Evolutionary conservation across 2,113 vertebrate species (phyloP).

Genomic region (Chaetodon trifascialis): DNA sequence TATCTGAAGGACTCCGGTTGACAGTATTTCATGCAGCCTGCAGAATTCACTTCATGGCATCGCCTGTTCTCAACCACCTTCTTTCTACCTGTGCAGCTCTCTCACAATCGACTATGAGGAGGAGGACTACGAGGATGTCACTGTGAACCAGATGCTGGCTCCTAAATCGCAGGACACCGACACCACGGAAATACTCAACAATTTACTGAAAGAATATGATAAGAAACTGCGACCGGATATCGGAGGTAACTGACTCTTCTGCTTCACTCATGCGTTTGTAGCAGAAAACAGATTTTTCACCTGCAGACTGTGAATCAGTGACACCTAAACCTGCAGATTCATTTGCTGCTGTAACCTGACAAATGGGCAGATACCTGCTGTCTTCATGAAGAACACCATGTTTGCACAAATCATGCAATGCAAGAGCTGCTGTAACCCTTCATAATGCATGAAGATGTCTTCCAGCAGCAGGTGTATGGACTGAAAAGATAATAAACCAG

Average conservation of each 20-base stretch:
- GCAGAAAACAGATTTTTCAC: too few relatives aligned
- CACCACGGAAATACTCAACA: slow-evolving; percentile 94
- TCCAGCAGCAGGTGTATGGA: background rate
- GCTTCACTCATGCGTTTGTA: slow-evolving; percentile 60
- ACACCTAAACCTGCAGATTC: background rate
- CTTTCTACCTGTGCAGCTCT: slow-evolving; percentile 81
- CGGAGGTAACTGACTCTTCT: slow-evolving; percentile 84
- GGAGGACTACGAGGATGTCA: slow-evolving; percentile 91
- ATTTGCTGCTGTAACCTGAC: background rate
- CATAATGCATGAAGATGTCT: background rate
- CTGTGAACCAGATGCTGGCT: slow-evolving; percentile 91
- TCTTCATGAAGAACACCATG: too few relatives aligned
- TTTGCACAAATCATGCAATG: background rate
- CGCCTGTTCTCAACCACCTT: background rate
- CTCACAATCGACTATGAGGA: slow-evolving; percentile 87
- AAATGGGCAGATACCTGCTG: background rate
- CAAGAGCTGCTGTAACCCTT: background rate
- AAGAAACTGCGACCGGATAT: slow-evolving; percentile 96
- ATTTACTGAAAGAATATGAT: slow-evolving; percentile 94
- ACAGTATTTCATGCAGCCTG: background rate
- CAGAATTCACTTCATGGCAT: background rate
- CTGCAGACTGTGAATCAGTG: too few relatives aligned
- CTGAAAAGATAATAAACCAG: too few relatives aligned
- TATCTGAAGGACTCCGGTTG: background rate
- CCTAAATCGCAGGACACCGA: slow-evolving; percentile 92